phyloP scores from a whole-genome alignment of 2,797 vertebrate species.

The Zenarchopterus dispar region DNA sequence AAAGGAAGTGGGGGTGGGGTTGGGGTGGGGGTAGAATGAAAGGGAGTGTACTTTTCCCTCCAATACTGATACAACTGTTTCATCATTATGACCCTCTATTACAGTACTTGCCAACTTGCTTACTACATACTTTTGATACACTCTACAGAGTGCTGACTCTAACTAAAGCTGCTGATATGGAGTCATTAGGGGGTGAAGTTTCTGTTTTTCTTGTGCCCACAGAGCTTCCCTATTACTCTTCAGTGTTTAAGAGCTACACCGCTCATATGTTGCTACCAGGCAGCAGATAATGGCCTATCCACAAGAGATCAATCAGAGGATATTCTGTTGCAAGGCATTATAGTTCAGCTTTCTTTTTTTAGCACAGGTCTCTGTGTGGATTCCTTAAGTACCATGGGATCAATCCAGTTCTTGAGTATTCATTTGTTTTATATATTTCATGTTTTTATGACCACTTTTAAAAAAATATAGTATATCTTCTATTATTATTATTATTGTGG shows the following conservation, averaged over 20 bases:
- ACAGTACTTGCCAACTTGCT: constrained; percentile 83
- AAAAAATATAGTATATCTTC: too few species aligned
- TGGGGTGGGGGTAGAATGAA: background rate
- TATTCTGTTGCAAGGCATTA: constrained; percentile 54
- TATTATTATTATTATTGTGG: too few species aligned
- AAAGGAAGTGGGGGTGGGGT: constrained; percentile 50
- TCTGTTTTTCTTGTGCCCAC: constrained; percentile 75
- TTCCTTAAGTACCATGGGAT: constrained; percentile 33
- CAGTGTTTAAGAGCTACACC: constrained; percentile 69
- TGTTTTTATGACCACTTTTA: too few species aligned
- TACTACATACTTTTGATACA: constrained; percentile 83
- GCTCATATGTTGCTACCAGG: constrained; percentile 61
- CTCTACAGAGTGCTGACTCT: constrained; percentile 80
- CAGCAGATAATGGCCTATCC: constrained; percentile 70
- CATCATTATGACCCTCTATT: constrained; percentile 83
- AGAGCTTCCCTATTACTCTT: constrained; percentile 72
- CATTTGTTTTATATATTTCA: constrained; percentile 4
- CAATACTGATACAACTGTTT: constrained; percentile 80
- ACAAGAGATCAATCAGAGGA: constrained; percentile 64
- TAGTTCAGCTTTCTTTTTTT: constrained; percentile 55
- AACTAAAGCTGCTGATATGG: constrained; percentile 78
- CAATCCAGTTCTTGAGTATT: constrained; percentile 5
- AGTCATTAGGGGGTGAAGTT: constrained; percentile 82
- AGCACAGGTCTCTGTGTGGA: constrained; percentile 37
- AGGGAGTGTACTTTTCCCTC: constrained; percentile 58